Conservation (phyloP, 2,113 vertebrate species). For the Phodopus roborovskii region DNA sequence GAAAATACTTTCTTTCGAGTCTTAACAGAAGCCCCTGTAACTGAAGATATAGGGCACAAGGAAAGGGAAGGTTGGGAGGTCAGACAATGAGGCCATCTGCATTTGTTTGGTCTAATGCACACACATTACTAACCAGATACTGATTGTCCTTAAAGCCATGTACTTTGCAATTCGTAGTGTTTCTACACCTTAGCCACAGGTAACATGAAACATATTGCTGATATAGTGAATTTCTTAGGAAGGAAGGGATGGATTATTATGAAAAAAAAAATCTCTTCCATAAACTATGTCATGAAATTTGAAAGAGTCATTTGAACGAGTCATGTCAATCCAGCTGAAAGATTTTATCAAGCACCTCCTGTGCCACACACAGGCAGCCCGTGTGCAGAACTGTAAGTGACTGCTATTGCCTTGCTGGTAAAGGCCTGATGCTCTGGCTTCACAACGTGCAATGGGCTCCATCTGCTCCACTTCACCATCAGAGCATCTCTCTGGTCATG, state of each 20-base stretch:
- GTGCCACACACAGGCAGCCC: not conserved
- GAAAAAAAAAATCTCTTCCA: not conserved
- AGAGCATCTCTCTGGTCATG: not conserved
- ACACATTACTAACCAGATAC: not conserved
- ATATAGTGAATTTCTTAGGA: not conserved
- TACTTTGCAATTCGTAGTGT: not conserved
- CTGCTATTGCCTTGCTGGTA: not conserved
- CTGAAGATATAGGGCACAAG: not conserved
- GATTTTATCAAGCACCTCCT: not conserved
- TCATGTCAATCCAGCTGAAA: not conserved
- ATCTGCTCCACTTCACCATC: not conserved
- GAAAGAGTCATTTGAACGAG: not conserved
- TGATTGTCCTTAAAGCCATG: not conserved
- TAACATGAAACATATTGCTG: not conserved
- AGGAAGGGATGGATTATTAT: not conserved
- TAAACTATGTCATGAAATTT: not conserved
- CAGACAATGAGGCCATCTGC: not conserved
- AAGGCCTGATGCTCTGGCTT: not conserved
- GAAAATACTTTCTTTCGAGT: not conserved
- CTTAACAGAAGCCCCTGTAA: not conserved
- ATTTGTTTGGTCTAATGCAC: not conserved
- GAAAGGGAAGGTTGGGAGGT: not conserved
- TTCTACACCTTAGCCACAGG: not conserved
- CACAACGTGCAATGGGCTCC: not conserved
- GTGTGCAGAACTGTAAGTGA: not conserved